Evolutionary conservation across 2,888 invertebrate species (phyloP).

Genomic region (Xiphydria camelus): DNA sequence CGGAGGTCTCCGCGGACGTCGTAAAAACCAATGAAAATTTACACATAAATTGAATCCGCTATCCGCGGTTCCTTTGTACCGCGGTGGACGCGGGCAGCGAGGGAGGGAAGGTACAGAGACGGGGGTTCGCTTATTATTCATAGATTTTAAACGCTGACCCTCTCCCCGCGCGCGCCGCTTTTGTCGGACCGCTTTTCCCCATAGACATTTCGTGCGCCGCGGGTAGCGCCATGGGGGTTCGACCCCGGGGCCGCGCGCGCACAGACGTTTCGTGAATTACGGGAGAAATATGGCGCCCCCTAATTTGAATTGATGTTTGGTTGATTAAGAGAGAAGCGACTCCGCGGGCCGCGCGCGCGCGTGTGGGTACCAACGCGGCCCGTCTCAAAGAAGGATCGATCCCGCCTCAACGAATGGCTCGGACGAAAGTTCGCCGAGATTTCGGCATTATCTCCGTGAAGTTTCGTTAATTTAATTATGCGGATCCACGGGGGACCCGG

Average conservation of each 20-base stretch:
- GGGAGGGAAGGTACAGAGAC: no score
- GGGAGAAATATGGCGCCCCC: constrained; percentile 14
- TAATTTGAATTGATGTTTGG: constrained; percentile 27
- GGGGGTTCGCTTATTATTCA: constrained; percentile 4
- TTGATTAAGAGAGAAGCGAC: constrained; percentile 23
- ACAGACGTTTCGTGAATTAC: neutral
- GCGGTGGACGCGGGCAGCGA: no score
- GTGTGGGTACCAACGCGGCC: no score
- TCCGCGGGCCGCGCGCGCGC: no score
- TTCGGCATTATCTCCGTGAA: no score
- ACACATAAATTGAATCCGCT: constrained; percentile 8
- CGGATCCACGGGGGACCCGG: no score
- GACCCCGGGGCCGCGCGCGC: neutral
- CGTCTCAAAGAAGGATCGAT: no score
- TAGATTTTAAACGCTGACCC: constrained; percentile 7
- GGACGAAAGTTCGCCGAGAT: no score
- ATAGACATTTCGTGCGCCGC: neutral
- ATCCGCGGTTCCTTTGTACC: constrained; percentile 7
- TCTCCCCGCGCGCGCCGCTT: neutral
- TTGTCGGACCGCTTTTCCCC: neutral
- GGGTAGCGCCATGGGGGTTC: neutral
- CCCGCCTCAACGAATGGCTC: no score
- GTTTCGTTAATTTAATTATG: no score
- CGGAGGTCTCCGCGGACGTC: neutral
- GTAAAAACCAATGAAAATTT: constrained; percentile 5